Percentiles rank a stretch among this genome's conserved stretches.
Evolutionary conservation across 2,888 invertebrate genomes (phyloP).

Genomic region (Diarsia brunnea): DNA sequence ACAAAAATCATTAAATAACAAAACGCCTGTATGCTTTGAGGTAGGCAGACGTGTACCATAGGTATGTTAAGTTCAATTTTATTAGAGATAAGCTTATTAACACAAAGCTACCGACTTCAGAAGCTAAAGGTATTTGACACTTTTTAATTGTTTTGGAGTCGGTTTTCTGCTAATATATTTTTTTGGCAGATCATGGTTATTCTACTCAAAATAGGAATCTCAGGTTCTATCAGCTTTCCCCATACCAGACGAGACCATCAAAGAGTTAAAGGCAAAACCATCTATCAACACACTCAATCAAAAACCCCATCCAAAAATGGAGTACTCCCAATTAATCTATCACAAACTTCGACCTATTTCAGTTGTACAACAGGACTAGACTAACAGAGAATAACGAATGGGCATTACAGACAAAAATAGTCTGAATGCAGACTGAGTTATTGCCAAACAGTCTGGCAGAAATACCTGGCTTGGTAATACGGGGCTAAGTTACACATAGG

Average conservation of each 20-base stretch:
- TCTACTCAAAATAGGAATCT: background rate
- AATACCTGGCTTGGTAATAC: slow-evolving; percentile 36
- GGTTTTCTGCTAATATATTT: background rate
- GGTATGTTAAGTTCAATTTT: too few species aligned
- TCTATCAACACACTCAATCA: background rate
- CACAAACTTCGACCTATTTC: slow-evolving; percentile 36
- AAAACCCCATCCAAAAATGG: slow-evolving; percentile 11
- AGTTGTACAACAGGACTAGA: slow-evolving; percentile 45
- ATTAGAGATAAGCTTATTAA: too few species aligned
- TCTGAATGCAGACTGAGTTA: slow-evolving; percentile 55
- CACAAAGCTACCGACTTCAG: too few species aligned
- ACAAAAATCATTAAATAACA: too few species aligned
- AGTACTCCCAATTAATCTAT: slow-evolving; percentile 39
- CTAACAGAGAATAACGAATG: slow-evolving; percentile 53
- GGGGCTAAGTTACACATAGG: slow-evolving; percentile 4
- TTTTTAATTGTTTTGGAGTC: too few species aligned
- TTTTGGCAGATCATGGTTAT: background rate
- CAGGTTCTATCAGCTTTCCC: background rate
- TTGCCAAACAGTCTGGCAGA: slow-evolving; percentile 47
- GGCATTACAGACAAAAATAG: slow-evolving; percentile 54
- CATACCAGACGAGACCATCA: background rate
- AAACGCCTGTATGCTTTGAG: too few species aligned
- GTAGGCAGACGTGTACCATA: too few species aligned
- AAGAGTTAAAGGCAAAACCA: background rate
- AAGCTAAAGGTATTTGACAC: too few species aligned